Evolutionary conservation across 2,113 vertebrate genomes (phyloP).

Genomic region (Chrysemys picta): DNA sequence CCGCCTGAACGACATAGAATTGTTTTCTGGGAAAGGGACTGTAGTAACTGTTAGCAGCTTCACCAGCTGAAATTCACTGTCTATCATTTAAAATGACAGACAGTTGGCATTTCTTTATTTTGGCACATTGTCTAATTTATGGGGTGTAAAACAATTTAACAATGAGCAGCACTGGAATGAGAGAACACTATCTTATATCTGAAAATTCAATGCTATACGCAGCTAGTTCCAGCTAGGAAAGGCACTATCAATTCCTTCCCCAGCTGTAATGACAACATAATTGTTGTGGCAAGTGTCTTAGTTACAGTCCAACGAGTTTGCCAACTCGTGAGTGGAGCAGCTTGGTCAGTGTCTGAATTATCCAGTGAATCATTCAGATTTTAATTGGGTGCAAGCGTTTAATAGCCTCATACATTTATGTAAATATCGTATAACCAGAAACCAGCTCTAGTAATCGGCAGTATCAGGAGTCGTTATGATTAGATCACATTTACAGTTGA

Average conservation of each 20-base stretch:
- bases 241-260: not conserved
- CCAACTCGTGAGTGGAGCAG: not conserved
- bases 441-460: not conserved
- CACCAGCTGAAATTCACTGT: not conserved
- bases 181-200: not conserved
- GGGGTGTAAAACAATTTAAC: conserved; percentile 1
- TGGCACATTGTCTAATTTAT: conserved; percentile 30
- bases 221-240: not conserved
- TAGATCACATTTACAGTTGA: not conserved
- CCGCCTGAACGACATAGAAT: not conserved
- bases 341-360: conserved; percentile 34
- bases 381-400: conserved; percentile 48
- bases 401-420: not conserved
- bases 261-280: not conserved
- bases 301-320: not conserved
- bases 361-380: not conserved
- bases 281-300: not conserved
- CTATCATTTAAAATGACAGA: not conserved
- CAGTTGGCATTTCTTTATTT: conserved; percentile 8
- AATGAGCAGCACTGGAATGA: not conserved
- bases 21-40: not conserved
- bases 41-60: not conserved
- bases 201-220: not conserved
- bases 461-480: not conserved
- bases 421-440: conserved; percentile 39